Evolutionary conservation across 2,113 vertebrate species (phyloP).

Genomic region (Alouatta palliata): DNA sequence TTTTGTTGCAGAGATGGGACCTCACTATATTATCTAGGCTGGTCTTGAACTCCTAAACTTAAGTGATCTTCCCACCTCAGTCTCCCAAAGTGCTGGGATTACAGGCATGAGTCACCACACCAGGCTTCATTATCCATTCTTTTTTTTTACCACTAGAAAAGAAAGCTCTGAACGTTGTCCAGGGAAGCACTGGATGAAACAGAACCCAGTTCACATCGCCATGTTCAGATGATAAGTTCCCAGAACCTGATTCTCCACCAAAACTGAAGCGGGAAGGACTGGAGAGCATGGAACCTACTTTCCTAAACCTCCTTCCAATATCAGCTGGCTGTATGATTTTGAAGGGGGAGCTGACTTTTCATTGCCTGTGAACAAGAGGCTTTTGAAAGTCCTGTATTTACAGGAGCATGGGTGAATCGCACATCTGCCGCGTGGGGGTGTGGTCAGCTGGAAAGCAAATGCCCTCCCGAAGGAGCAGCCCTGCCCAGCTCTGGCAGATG

Average conservation of each 20-base stretch:
- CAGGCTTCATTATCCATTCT: too few relatives aligned
- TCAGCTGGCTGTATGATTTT: not conserved
- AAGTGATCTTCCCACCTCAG: too few relatives aligned
- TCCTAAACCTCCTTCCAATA: not conserved
- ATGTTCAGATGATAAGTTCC: not conserved
- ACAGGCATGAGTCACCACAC: too few relatives aligned
- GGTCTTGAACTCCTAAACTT: too few relatives aligned
- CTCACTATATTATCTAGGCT: too few relatives aligned
- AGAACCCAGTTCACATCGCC: not conserved
- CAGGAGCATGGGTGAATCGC: rapidly evolving
- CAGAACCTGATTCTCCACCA: not conserved
- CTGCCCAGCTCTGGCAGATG: not conserved
- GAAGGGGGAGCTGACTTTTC: not conserved
- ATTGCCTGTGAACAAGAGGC: not conserved
- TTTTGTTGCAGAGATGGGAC: too few relatives aligned
- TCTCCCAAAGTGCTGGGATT: too few relatives aligned
- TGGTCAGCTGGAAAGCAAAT: not conserved
- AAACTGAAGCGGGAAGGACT: too few relatives aligned
- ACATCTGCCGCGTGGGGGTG: rapidly evolving
- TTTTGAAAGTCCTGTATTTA: not conserved
- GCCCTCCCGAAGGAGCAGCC: too few relatives aligned
- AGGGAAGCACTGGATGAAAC: rapidly evolving
- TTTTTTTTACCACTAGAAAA: too few relatives aligned
- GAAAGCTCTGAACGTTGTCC: not conserved
- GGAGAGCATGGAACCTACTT: rapidly evolving